These are phyloP conservation scores for Platalea minor DNA, from an alignment of 2,797 vertebrate genomes.

Conservation along the genomic window DNA sequence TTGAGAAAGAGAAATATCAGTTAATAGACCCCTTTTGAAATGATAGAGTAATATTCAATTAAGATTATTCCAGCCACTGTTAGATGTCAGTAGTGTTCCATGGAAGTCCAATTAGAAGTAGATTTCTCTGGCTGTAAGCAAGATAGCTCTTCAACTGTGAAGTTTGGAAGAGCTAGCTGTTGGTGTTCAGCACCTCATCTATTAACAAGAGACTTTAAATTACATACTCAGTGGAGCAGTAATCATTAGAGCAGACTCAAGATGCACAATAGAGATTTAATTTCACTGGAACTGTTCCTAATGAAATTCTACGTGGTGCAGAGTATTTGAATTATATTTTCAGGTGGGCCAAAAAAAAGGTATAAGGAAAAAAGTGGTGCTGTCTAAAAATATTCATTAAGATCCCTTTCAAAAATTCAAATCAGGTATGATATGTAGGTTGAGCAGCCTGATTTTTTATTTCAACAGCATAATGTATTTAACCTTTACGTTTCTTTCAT, in stretches of 20 bases:
- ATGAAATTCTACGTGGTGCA: slow-evolving; percentile 36
- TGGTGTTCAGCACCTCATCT: slow-evolving; percentile 31
- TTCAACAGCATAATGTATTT: background rate
- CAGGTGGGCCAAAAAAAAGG: background rate
- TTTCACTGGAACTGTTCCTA: slow-evolving; percentile 58
- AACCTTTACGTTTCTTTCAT: slow-evolving; percentile 35
- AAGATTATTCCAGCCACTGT: background rate
- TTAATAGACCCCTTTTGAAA: background rate
- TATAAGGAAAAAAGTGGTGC: background rate
- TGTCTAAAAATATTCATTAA: background rate
- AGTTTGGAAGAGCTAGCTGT: background rate
- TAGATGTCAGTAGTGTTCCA: slow-evolving; percentile 56
- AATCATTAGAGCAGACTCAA: slow-evolving; percentile 42
- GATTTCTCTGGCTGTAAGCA: slow-evolving; percentile 18
- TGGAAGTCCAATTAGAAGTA: background rate
- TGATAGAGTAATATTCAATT: background rate
- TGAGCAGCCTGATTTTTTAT: background rate
- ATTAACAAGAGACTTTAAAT: slow-evolving; percentile 54
- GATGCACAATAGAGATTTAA: slow-evolving; percentile 55
- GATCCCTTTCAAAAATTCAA: background rate
- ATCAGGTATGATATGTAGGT: background rate
- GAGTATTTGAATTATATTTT: slow-evolving; percentile 36
- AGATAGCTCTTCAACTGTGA: background rate
- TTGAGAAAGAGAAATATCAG: background rate
- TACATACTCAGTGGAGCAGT: slow-evolving; percentile 42